Evolutionary conservation across 2,113 vertebrate species (phyloP), one percentile per base, ranked within the genome.

Genomic region (Argyrosomus japonicus): DNA sequence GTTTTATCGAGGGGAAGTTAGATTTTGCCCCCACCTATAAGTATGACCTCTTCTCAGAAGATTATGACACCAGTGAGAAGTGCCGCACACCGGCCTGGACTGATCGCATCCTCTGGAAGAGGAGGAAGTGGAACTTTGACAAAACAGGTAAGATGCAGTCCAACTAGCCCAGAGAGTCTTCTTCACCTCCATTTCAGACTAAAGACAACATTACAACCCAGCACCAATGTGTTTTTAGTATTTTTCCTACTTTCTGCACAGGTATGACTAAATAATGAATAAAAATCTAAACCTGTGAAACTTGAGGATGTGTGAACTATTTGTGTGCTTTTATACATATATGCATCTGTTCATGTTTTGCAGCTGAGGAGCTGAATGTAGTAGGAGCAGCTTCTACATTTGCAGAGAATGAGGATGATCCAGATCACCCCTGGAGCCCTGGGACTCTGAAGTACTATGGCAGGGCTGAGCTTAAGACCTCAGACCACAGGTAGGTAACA

Each of bases 61-160:
- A 99, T 87, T 99, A 99, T 23, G 98, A 99, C 93, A 99, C 98
- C 78, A 99, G 98, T 62, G 98, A 99, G 85, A 99, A 99, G 91
- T 99, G 98, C 64, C 98, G 98, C 50, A 99, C 98, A 0, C 98
- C 98, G 0, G 98, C 98, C 0, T 99, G 98, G 98, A 99, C 98
- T 12, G 98, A 99, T 89, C 97, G 98, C 7, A 95, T 99, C 67
- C 96, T 99, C 50, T 99, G 98, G 98, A 98, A 96, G 76, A 97
- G 98, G 79, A 96, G 97, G 64, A 99, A 99, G 85, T 99, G 98
- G 98, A 97, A 99, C 71, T 99, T 99, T 89, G 96, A 98, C 85
- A 95, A 96, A 95, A 97, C 97, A 61, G 98, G 98, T 99, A 64
- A 51, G 92, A 78, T n/a, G 51, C 17, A 58, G 2, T 15, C 25